Base-by-base conservation (phyloP, 2,113 vertebrate genomes). In the Scatophagus argus region DNA sequence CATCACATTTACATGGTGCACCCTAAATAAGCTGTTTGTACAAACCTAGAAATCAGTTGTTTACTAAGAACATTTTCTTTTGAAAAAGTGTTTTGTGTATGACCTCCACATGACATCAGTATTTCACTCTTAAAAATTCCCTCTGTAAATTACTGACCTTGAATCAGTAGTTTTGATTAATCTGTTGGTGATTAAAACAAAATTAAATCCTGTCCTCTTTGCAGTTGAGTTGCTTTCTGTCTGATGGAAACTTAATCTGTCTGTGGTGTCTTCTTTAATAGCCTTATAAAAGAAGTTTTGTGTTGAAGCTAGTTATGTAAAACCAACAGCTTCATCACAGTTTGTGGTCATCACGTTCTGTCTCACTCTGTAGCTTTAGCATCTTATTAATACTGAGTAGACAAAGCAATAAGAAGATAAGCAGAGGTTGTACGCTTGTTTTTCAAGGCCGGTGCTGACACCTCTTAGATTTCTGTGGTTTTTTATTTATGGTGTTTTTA, bases 61-160 rank as follows among this genome's bases (percentile, higher is more conserved):
- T 3, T 17, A 14, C 14, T 27, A 1, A 9, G 2, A 39, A 60
- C 3, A 21, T n/a, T 27, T 19, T 27, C n/a, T 38, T 1, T 0
- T 8, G 11, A 16, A n/a, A 31, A 34, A 6, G 31, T 56, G 52
- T 31, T 49, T 13, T 9, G 14, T 17, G 23, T 43, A 3, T 74
- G 38, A 64, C 49, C 38, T 74, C 13, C 27, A 74, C 8, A 2
- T 63, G 36, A 54, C 71, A 74, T 63, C 10, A 19, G 25, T 21
- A 31, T 5, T 21, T 2, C 9, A 19, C 19, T 3, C 27, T 41
- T 6, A 29, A 29, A 27, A 13, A 17, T 4, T 11, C 11, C n/a
- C 29, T 29, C 23, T n/a, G 12, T 5, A 23, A 5, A 16, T 32
- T 7, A n/a, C n/a, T n/a, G n/a, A n/a, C n/a, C n/a, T n/a, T n/a